Conservation (phyloP, 2,113 vertebrate genomes). For the Zeus faber region DNA sequence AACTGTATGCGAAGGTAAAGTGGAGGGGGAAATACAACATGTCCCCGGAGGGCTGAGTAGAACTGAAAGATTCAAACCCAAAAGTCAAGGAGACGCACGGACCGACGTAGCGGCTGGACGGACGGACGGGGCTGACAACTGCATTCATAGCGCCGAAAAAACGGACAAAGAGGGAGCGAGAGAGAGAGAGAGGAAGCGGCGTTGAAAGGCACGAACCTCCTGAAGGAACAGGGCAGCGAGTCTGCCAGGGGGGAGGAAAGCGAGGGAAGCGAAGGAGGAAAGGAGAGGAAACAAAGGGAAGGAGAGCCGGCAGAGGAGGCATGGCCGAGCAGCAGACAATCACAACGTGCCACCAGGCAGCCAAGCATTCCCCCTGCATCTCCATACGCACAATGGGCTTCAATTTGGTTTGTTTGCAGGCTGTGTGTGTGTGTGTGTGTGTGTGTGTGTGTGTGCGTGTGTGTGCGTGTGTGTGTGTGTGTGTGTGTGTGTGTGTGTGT, state of each 20-base stretch:
- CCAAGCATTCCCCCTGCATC: slow-evolving; percentile 13
- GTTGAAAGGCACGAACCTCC: too few species aligned
- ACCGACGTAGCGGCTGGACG: too few species aligned
- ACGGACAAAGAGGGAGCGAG: too few species aligned
- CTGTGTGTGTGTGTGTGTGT: background rate
- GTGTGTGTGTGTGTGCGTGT: background rate
- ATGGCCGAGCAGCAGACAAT: slow-evolving; percentile 2
- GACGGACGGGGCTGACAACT: too few species aligned
- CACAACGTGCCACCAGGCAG: slow-evolving; percentile 7
- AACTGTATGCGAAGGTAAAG: too few species aligned
- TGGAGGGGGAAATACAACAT: too few species aligned
- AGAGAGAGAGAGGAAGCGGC: too few species aligned
- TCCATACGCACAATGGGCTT: slow-evolving; percentile 3
- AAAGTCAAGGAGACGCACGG: too few species aligned
- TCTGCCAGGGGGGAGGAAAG: slow-evolving; percentile 7
- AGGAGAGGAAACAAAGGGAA: slow-evolving; percentile 1
- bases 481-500: too few species aligned
- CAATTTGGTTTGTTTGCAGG: slow-evolving; percentile 4
- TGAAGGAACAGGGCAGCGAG: slow-evolving; percentile 6
- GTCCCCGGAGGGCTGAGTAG: too few species aligned
- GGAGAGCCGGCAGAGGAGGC: slow-evolving; percentile 10
- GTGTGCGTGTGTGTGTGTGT: background rate
- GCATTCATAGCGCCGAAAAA: too few species aligned
- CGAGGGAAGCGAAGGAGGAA: slow-evolving; percentile 9
- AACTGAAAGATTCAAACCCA: too few species aligned